Base-by-base conservation (phyloP, 2,797 vertebrate genomes). In the Coracias cyanogaster region DNA sequence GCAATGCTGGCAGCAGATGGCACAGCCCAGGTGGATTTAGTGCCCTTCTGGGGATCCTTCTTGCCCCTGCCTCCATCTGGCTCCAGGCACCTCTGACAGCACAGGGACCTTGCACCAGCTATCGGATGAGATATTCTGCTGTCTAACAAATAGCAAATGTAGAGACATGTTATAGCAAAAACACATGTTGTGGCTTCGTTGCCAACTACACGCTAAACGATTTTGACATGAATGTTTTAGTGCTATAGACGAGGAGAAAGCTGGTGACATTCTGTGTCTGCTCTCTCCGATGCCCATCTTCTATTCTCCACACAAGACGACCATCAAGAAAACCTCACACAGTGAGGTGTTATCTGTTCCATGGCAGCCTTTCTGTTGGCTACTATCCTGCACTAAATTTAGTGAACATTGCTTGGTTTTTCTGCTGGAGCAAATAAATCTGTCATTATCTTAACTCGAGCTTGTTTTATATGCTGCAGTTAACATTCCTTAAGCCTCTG, bases 351-450 rank as follows among this genome's bases (percentile, higher is more conserved):
- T 22, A n/a, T 39, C 22, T 60, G 25, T 57, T 88, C 16, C n/a
- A 8, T 10, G 76, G 43, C 55, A 45, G 6, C 25, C 28, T 45
- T 62, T 69, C 29, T 72, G 10, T 61, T 86, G 77, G 46, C 60
- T 55, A 7, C 72, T 52, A 28, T 57, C 31, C 21, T 26, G 2
- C 13, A 6, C 61, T 61, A 79, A 41, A 70, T 82, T 71, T 54
- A 89, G 24, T 6, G 19, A 79, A 52, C 25, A 11, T 45, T 70
- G 10, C 65, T 90, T 65, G 49, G 0, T 82, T 69, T 93, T 93
- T 76, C 58, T 76, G 17, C 33, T 89, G 71, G 41, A 69, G 57
- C 43, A 86, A 86, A 90, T 93, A 84, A 93, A 76, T 94, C 58
- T 84, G 70, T 83, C 46, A 31, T 21, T 60, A n/a, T 84, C 80